Evolutionary conservation across 2,797 vertebrate genomes (phyloP).

Genomic region (Peromyscus melanophrys): DNA sequence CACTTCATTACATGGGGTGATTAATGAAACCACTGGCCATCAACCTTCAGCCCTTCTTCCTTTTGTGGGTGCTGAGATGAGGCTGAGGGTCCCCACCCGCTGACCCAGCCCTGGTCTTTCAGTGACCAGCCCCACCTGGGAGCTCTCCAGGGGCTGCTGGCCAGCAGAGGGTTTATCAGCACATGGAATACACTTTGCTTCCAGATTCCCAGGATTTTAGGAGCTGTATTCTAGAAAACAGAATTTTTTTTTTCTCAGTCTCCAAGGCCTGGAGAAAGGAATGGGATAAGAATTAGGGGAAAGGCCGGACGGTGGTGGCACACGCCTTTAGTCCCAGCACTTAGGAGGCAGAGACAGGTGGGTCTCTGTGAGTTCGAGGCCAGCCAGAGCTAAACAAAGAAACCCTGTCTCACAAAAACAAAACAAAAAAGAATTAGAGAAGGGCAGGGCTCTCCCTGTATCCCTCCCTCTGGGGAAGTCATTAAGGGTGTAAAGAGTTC

Average conservation of each 20-base stretch:
- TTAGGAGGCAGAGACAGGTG: background rate
- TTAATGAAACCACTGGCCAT: background rate
- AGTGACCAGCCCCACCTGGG: background rate
- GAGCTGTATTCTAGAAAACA: background rate
- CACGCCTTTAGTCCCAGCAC: background rate
- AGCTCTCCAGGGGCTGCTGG: background rate
- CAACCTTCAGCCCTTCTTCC: background rate
- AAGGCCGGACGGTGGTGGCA: background rate
- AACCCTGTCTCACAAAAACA: background rate
- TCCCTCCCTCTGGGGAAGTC: background rate
- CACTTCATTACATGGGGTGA: background rate
- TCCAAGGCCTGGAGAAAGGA: background rate
- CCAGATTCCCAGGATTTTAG: background rate
- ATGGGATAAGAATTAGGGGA: background rate
- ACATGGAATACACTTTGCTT: background rate
- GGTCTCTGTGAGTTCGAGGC: background rate
- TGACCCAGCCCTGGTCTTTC: background rate
- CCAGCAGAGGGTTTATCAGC: background rate
- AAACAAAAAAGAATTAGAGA: background rate
- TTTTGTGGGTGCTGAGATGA: background rate
- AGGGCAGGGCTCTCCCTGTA: background rate
- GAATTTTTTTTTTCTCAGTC: background rate
- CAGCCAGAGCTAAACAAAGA: background rate
- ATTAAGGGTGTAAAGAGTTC: background rate
- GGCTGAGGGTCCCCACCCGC: background rate